phyloP scores from a whole-genome alignment of 2,113 vertebrate genomes.

The Dasyornis broadbenti region DNA sequence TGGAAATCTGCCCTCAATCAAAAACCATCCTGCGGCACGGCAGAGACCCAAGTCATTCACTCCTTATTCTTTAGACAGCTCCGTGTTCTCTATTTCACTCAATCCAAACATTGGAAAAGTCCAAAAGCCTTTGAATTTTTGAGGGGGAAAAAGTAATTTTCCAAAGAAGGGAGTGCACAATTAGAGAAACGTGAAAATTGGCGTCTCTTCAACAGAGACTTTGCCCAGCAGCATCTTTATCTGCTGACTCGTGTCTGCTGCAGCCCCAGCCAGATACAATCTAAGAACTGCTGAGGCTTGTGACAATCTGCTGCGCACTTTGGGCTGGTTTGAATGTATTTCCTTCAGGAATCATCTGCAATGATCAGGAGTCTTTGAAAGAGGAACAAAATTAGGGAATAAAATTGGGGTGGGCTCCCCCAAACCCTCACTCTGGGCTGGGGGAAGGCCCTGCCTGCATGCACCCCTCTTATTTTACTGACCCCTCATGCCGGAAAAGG shows the following conservation, averaged over 20 bases:
- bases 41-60: not conserved
- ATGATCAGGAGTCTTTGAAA: not conserved
- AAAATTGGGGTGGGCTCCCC: not conserved
- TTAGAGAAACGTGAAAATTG: not conserved
- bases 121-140: not conserved
- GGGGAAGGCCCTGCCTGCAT: not conserved
- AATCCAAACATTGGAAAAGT: not conserved
- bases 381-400: not conserved
- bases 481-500: not conserved
- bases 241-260: not conserved
- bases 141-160: not conserved
- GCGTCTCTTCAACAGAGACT: not conserved
- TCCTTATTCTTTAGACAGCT: not conserved
- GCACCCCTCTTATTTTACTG: not conserved
- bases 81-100: not conserved
- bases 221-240: not conserved
- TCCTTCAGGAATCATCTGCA: not conserved
- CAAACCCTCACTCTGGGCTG: not conserved
- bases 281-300: not conserved
- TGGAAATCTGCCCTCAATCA: not conserved
- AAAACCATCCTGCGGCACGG: accelerated
- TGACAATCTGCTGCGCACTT: not conserved
- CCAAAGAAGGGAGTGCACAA: not conserved
- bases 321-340: not conserved
- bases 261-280: not conserved